Evolutionary conservation across 2,888 invertebrate genomes (phyloP), one percentile per base, ranked within the genome.

Genomic region (Ornithoptera priamus): DNA sequence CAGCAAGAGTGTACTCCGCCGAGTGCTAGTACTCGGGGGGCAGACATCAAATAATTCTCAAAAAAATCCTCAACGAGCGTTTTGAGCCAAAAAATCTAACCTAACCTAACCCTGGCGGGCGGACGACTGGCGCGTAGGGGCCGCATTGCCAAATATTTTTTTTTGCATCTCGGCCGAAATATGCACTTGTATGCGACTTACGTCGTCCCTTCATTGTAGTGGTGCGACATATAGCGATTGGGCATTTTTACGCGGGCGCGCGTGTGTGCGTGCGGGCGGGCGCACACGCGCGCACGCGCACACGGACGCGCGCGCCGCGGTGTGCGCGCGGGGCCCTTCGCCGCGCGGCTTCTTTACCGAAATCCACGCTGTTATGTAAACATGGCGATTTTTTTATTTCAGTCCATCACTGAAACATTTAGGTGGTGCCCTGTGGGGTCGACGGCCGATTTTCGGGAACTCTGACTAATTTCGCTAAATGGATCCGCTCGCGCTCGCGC

Each of bases 91-190:
- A 92, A 91, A 91, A 92, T 92, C 92, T 92, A 92, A 92, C 92
- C 92, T 92, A 92, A 92, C 92, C 92, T 92, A 92, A 92, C 90
- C 91, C 92, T 84, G 90, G 86, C 92, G 91, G 86, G 89, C 92
- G 91, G 90, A 88, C 92, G 91, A 92, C 92, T 92, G 92, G 87
- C 90, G 91, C 86, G 90, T 90, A 92, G 92, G 92, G 92, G 90
- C 92, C 92, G 91, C 89, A 91, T 92, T 92, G 92, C 92, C 92
- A 92, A 92, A 92, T 92, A 92, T 92, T 92, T 92, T 92, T 87
- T 92, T 92, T 92, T 92, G 92, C 92, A 92, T 92, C 92, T 92
- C 92, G 90, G 88, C 92, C 92, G 92, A 92, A 92, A 90, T 92
- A 92, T 92, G 92, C 92, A 92, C 91, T 92, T 91, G 92, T 92